Base-by-base conservation (phyloP, 1,140 invertebrate genomes). In the Choristoneura fumiferana region DNA sequence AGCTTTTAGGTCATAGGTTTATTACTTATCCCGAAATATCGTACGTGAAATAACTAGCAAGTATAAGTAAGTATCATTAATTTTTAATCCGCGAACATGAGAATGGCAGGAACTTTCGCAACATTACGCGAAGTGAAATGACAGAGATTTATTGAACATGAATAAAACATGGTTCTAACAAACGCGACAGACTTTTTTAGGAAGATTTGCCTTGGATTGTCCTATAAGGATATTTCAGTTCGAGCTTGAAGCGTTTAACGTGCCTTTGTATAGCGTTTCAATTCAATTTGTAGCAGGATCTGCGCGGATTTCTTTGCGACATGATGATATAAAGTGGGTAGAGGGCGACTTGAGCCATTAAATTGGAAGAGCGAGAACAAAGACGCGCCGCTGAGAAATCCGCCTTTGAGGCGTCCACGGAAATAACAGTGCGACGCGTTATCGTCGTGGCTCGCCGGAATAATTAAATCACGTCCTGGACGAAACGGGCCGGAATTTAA, bases 231-330 rank as follows among this genome's bases (percentile, higher is more conserved):
- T 29, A 6, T 29, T 29, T 29, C 43, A 12, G 8, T 49, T 12
- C 43, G 40, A 10, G 40, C 22, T 29, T 29, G 22, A 29, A 49
- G 14, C 43, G 22, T 49, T 49, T 49, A 49, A 18, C 43, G 43
- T n/a, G 43, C 17, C 43, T 33, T 29, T 49, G 12, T 49, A 22
- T 8, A 49, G 43, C 54, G 61, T 70, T 68, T 68, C 65, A 62
- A 74, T 72, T 67, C 60, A 72, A 67, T 77, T 74, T 70, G 67
- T 65, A 66, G 59, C 60, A 49, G 18, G n/a, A 49, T 49, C 49
- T 35, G 57, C 45, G 57, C 52, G 62, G 60, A 57, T 45, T 56
- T 64, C 59, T 54, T 57, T 60, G 54, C 65, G 63, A 60, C 55
- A 62, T 63, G 43, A 65, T 67, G 54, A 68, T 63, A 62, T 67